These are phyloP conservation scores for Phthorimaea operculella DNA, from an alignment of 1,140 invertebrate species.

Conservation along the genomic window DNA sequence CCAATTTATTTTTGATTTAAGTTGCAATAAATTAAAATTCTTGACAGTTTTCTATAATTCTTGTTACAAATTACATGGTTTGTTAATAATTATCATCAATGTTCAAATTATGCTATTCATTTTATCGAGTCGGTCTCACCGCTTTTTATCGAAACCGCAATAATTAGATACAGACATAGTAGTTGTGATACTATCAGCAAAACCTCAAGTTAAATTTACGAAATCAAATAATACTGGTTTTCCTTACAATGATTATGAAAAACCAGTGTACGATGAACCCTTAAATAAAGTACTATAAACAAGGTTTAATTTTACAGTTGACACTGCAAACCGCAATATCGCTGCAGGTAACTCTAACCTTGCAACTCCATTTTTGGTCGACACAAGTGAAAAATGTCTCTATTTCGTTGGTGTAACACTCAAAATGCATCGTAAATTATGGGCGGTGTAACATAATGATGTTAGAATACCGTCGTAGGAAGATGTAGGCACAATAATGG, in stretches of 20 bases:
- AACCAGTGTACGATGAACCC: too few relatives aligned
- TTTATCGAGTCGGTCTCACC: too few relatives aligned
- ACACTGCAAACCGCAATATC: slow-evolving; percentile 40
- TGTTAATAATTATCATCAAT: neutral
- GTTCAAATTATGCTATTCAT: neutral
- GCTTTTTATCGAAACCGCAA: too few relatives aligned
- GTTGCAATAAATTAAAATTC: neutral
- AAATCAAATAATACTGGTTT: too few relatives aligned
- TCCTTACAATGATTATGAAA: too few relatives aligned
- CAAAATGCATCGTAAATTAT: slow-evolving; percentile 1
- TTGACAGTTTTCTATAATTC: neutral
- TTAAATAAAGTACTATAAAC: too few relatives aligned
- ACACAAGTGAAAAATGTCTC: slow-evolving; percentile 1
- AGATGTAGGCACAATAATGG: slow-evolving; percentile 17
- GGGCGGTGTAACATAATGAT: slow-evolving; percentile 5
- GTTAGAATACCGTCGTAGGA: slow-evolving; percentile 19
- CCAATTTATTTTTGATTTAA: too few relatives aligned
- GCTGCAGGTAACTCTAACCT: slow-evolving; percentile 29
- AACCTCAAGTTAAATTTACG: too few relatives aligned
- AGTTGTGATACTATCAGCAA: too few relatives aligned
- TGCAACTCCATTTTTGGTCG: slow-evolving; percentile 3
- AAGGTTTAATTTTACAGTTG: slow-evolving; percentile 30
- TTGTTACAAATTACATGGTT: neutral
- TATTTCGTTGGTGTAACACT: neutral
- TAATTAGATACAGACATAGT: too few relatives aligned